Percentiles rank a stretch among this genome's conserved stretches.
phyloP scores from a whole-genome alignment of 2,797 vertebrate genomes.

The Malacoctenus gilli region DNA sequence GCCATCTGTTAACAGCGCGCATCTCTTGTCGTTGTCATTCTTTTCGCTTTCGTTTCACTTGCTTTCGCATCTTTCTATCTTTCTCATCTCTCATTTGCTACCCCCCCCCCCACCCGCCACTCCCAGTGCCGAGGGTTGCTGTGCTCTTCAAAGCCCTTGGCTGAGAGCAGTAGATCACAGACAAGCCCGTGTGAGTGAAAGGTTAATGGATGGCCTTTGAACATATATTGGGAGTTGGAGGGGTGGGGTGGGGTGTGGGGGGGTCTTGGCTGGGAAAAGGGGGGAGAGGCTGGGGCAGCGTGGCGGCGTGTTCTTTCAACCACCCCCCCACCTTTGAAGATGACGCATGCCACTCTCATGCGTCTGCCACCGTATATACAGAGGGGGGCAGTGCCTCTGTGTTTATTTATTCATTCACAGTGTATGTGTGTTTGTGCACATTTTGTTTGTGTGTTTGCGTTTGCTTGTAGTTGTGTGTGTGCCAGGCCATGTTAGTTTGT shows the following conservation, averaged over 20 bases:
- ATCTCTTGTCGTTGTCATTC: slow-evolving; percentile 36
- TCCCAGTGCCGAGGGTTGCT: slow-evolving; percentile 45
- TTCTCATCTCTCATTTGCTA: slow-evolving; percentile 32
- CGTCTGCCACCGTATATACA: slow-evolving; percentile 43
- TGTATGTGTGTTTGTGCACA: slow-evolving; percentile 17
- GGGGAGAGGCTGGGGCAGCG: slow-evolving; percentile 41
- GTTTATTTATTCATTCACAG: slow-evolving; percentile 56
- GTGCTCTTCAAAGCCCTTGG: slow-evolving; percentile 81
- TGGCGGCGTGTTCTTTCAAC: slow-evolving; percentile 73
- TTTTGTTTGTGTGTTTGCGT: slow-evolving; percentile 61
- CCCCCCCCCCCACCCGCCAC: slow-evolving; percentile 26
- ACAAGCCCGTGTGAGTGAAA: slow-evolving; percentile 79
- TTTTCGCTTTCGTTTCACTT: slow-evolving; percentile 14
- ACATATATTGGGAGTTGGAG: slow-evolving; percentile 79
- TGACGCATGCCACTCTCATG: slow-evolving; percentile 54
- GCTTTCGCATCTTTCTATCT: slow-evolving; percentile 32
- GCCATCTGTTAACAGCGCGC: slow-evolving; percentile 29
- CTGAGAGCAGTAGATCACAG: slow-evolving; percentile 83
- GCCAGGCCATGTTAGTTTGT: slow-evolving; percentile 52
- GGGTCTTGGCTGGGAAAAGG: slow-evolving; percentile 47
- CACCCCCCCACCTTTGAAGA: slow-evolving; percentile 80
- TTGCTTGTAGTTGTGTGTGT: slow-evolving; percentile 53
- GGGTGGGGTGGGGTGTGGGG: too few relatives aligned
- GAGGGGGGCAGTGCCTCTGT: slow-evolving; percentile 53
- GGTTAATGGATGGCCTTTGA: slow-evolving; percentile 87